Conservation (phyloP, 2,888 invertebrate genomes). For the Spicauda simplicius region DNA sequence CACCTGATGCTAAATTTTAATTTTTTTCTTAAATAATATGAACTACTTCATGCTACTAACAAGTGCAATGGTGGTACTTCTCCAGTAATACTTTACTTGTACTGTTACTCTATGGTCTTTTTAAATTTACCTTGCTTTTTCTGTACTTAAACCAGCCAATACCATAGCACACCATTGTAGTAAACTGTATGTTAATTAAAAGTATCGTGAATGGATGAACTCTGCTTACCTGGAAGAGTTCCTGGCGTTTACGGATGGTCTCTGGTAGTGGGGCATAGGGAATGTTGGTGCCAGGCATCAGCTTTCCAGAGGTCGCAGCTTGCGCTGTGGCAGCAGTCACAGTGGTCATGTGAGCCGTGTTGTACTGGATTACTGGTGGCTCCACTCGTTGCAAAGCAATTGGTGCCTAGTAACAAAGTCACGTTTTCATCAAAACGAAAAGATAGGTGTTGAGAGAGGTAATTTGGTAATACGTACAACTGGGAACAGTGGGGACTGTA, state of each 20-base stretch:
- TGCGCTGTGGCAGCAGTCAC: conserved; percentile 67
- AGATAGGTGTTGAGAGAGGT: conserved; percentile 2
- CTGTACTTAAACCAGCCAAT: too few species aligned
- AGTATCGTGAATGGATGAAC: too few species aligned
- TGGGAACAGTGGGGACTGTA: conserved; percentile 77
- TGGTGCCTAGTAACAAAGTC: conserved; percentile 60
- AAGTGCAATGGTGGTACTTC: too few species aligned
- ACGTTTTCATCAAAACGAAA: conserved; percentile 16
- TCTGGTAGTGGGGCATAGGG: conserved; percentile 69
- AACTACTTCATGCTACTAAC: too few species aligned
- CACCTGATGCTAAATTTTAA: too few species aligned
- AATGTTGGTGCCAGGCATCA: conserved; percentile 74
- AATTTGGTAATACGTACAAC: conserved; percentile 62
- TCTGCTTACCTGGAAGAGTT: conserved; percentile 70
- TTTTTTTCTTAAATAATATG: too few species aligned
- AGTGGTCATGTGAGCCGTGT: conserved; percentile 69
- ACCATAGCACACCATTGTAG: too few species aligned
- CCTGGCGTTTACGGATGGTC: conserved; percentile 63
- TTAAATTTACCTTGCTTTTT: too few species aligned
- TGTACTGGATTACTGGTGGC: conserved; percentile 68
- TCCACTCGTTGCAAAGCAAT: conserved; percentile 78
- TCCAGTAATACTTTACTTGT: too few species aligned
- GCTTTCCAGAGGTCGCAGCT: conserved; percentile 59
- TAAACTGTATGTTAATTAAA: too few species aligned
- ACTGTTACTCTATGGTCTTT: too few species aligned